Conservation (phyloP, 53 echinoderm and acorn worm genomes). For the Luidia sarsii region DNA sequence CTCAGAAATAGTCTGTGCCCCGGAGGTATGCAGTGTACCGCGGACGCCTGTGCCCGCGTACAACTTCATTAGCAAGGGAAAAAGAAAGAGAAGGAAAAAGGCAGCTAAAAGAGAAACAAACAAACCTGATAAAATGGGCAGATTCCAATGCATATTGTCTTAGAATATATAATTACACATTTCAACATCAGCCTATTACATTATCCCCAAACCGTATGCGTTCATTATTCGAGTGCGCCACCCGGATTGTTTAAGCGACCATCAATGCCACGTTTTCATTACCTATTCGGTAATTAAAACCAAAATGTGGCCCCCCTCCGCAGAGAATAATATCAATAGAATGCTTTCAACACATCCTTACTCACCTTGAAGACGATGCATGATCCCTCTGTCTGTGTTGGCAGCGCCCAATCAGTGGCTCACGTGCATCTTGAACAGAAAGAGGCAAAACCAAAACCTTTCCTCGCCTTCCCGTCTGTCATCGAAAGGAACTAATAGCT, state of each 20-base stretch:
- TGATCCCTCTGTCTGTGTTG: not conserved
- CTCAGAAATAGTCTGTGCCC: constrained; percentile 23
- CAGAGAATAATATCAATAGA: constrained; percentile 52
- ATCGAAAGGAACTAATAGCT: constrained; percentile 46
- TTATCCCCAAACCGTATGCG: not conserved
- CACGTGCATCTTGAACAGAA: constrained; percentile 1
- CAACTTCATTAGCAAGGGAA: constrained; percentile 38
- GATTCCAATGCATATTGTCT: not conserved
- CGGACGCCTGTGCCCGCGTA: not conserved
- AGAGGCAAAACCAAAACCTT: not conserved
- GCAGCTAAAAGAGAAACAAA: not conserved
- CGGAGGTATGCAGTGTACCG: constrained; percentile 17
- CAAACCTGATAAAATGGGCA: not conserved
- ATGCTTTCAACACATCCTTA: constrained; percentile 30
- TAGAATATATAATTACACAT: constrained; percentile 9
- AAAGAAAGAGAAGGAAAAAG: not conserved
- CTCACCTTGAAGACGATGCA: not conserved
- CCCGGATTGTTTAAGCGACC: too few relatives aligned
- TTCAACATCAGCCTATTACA: constrained; percentile 11
- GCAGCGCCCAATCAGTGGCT: constrained; percentile 38
- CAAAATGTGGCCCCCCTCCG: too few relatives aligned
- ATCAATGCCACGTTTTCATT: too few relatives aligned
- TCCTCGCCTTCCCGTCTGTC: constrained; percentile 20
- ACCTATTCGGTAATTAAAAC: constrained; percentile 45
- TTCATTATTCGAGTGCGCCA: constrained; percentile 4